Base-by-base conservation (phyloP, 2,113 vertebrate genomes). In the Eclectus roratus region DNA sequence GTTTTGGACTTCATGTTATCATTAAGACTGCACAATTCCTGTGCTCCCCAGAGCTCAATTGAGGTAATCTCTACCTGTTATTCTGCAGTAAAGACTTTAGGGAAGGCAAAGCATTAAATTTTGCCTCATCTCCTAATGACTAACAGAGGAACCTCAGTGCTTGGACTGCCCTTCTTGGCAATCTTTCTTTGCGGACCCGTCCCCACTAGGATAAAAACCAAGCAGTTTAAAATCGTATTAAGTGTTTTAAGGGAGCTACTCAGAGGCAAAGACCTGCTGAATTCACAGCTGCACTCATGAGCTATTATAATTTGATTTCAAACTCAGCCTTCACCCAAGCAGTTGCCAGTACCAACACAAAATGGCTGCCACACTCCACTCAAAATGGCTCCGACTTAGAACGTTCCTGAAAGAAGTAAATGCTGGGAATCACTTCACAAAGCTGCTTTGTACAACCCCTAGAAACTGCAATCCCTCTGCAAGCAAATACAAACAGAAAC, bases 41-140 rank as follows among this genome's bases (percentile, higher is more conserved):
- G 8, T 1, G 17, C 56, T 12, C n/a, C 19, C 5, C 0, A 25
- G 41, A 87, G 47, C 60, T 52, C 53, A 21, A 0, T 58, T 91
- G 23, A 29, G 28, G 31, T 11, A 79, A 33, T 31, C 18, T 58
- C 29, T 20, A 2, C 23, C 35, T 52, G 50, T 19, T 41, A 0
- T 7, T 39, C 52, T 27, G 31, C 2, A 20, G 27, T 4, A 11
- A 61, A 15, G 0, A 1, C 43, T 49, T 12, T 6, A n/a, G 52
- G 63, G 23, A 86, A 86, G 41, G 21, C 56, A 79, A 46, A 64
- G 39, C 47, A 37, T 27, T 29, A 49, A 5, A 17, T 52, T 69
- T 6, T 35, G 33, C 31, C 33, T 20, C 37, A 28, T 52, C 17
- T 53, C 39, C 70, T 50, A 20, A 53, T 1, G 52, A 16, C 66